phyloP scores from a whole-genome alignment of 2,888 invertebrate species.

The Thymelicus sylvestris region DNA sequence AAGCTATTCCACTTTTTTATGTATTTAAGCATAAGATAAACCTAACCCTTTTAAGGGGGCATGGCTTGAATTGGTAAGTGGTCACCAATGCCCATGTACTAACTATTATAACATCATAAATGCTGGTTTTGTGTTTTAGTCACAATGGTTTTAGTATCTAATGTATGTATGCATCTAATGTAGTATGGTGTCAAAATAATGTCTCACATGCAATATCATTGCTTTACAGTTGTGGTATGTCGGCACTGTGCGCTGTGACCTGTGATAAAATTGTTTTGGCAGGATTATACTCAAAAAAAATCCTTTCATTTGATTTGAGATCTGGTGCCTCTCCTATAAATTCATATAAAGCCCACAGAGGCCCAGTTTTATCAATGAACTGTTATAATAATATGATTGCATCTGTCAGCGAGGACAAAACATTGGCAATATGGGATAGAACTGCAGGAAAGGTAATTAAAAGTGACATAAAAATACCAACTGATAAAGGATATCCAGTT shows the following conservation, averaged over 20 bases:
- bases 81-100: too few relatives aligned
- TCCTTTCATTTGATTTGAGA: conserved; percentile 82
- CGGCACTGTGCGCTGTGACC: conserved; percentile 80
- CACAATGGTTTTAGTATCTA: too few relatives aligned
- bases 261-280: conserved; percentile 76
- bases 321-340: conserved; percentile 65
- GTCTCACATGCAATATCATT: background rate
- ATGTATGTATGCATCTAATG: too few relatives aligned
- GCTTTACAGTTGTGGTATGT: conserved; percentile 76
- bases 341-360: conserved; percentile 79
- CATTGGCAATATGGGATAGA: conserved; percentile 83
- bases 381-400: conserved; percentile 76
- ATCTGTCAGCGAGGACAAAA: conserved; percentile 85
- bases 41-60: too few relatives aligned
- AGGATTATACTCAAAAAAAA: conserved; percentile 82
- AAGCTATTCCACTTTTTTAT: too few relatives aligned
- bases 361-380: conserved; percentile 77
- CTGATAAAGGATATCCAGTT: conserved; percentile 70
- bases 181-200: too few relatives aligned
- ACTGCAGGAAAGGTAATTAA: conserved; percentile 74
- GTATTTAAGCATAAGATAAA: too few relatives aligned
- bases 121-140: too few relatives aligned
- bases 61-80: too few relatives aligned
- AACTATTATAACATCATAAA: too few relatives aligned
- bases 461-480: conserved; percentile 68